Base-by-base conservation (phyloP, 2,113 vertebrate species). In the Physeter macrocephalus region DNA sequence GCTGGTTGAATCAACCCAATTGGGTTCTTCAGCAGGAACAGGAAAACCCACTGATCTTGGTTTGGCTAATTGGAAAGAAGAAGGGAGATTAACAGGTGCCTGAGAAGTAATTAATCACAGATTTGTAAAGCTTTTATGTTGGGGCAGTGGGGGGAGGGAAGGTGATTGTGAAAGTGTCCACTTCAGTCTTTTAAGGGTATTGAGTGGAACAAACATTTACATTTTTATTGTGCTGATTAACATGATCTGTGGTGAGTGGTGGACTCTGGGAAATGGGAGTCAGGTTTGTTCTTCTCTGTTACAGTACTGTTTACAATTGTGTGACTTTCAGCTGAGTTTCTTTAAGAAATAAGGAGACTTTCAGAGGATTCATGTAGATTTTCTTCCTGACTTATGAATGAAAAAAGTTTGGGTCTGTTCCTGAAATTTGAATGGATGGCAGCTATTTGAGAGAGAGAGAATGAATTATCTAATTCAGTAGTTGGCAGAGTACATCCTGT, bases 101-200 rank as follows among this genome's bases (percentile, higher is more conserved):
- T 20, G 92, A 62, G 82, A 82, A 94, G 62, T 78, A 72, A 94
- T 93, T 94, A 97, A 90, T 90, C 69, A 75, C 0, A 3, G 93
- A 59, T 62, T 92, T 93, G 39, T 62, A 57, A 43, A 41, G 69
- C 80, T 88, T 88, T 95, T 93, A 72, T 90, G 72, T 66, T 39
- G 10, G 62, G 52, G 52, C 52, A 52, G 15, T 18, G 15, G 15
- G 15, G 29, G 41, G 18, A 20, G 29, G 10, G 77, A 74, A 88
- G 83, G 78, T 94, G 94, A 94, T 34, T 92, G 69, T 84, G 36
- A 49, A 93, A 86, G 85, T 84, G 88, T 69, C 90, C 81, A 83
- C 71, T 97, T 92, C 31, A 95, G 0, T 90, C 9, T 39, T 83
- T 36, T 71, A 52, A 69, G 62, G 81, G 78, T 67, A 39, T 7